phyloP scores from a whole-genome alignment of 2,113 vertebrate genomes.

The Gymnarchus niloticus region DNA sequence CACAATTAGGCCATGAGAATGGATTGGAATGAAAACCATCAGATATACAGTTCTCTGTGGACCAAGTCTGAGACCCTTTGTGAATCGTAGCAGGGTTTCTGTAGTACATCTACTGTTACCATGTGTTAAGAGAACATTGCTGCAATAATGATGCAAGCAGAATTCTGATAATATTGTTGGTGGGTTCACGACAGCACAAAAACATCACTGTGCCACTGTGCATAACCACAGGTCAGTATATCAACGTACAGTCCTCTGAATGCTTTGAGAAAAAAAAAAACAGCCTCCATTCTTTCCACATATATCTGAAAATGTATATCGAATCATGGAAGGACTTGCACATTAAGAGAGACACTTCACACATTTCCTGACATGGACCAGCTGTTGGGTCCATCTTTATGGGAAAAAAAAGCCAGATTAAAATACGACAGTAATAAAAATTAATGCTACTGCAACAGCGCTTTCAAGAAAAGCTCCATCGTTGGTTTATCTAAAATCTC shows the following conservation, averaged over 20 bases:
- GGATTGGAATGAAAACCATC: slow-evolving; percentile 5
- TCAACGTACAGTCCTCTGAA: not conserved
- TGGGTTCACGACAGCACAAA: not conserved
- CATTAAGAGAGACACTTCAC: not conserved
- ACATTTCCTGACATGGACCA: slow-evolving; percentile 10
- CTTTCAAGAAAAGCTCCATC: not conserved
- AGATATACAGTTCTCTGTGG: not conserved
- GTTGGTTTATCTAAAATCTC: not conserved
- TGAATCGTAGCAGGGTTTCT: not conserved
- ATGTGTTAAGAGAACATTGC: not conserved
- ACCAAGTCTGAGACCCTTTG: not conserved
- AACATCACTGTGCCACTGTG: not conserved
- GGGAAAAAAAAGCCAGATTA: not conserved
- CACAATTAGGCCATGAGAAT: slow-evolving; percentile 6
- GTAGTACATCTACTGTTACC: not conserved
- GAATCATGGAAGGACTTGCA: not conserved
- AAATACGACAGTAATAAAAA: slow-evolving; percentile 12
- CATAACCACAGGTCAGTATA: not conserved
- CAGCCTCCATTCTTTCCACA: not conserved
- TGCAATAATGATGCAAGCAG: slow-evolving; percentile 11
- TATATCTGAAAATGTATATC: not conserved
- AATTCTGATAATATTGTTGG: slow-evolving; percentile 7
- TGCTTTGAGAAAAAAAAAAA: not conserved
- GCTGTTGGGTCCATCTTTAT: slow-evolving; percentile 16
- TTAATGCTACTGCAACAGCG: not conserved